Percentiles rank a stretch among this genome's conserved stretches.
These are phyloP conservation scores for Tetanocera ferruginea DNA, from an alignment of 2,888 invertebrate genomes.

Conservation along the genomic window DNA sequence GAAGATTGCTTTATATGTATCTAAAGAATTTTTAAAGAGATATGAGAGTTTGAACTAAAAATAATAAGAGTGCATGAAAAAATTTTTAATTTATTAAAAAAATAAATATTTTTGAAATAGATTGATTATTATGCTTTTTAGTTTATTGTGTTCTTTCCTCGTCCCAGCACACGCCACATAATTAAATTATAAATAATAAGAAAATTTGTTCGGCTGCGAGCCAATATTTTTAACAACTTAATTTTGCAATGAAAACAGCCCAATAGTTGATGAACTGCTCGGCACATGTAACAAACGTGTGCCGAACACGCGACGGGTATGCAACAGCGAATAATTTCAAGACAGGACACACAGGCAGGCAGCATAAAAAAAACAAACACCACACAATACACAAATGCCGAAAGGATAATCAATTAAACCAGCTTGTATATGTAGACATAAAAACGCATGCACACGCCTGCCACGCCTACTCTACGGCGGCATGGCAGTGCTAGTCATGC, in stretches of 20 bases:
- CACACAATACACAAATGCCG: background rate
- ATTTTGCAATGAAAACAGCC: background rate
- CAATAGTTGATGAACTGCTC: background rate
- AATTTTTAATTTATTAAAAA: background rate
- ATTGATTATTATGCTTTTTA: background rate
- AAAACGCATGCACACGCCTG: background rate
- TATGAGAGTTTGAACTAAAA: too few species aligned
- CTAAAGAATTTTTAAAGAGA: too few species aligned
- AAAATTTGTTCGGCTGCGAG: background rate
- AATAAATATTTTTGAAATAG: background rate
- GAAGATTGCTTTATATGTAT: too few species aligned
- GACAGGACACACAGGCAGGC: background rate
- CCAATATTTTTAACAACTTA: slow-evolving; percentile 30
- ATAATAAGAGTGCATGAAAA: too few species aligned
- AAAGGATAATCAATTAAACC: background rate
- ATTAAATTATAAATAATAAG: slow-evolving; percentile 21
- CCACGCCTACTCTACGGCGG: background rate
- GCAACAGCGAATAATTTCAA: background rate
- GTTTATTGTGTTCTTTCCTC: background rate
- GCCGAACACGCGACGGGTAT: slow-evolving; percentile 31
- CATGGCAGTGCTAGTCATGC: too few species aligned
- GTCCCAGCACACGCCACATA: background rate
- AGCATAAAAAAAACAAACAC: background rate
- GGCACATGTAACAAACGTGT: slow-evolving; percentile 9
- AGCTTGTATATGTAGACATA: background rate